These are phyloP conservation scores for Drosophila vallismaia DNA, from an alignment of 2,888 invertebrate genomes.

Conservation along the genomic window DNA sequence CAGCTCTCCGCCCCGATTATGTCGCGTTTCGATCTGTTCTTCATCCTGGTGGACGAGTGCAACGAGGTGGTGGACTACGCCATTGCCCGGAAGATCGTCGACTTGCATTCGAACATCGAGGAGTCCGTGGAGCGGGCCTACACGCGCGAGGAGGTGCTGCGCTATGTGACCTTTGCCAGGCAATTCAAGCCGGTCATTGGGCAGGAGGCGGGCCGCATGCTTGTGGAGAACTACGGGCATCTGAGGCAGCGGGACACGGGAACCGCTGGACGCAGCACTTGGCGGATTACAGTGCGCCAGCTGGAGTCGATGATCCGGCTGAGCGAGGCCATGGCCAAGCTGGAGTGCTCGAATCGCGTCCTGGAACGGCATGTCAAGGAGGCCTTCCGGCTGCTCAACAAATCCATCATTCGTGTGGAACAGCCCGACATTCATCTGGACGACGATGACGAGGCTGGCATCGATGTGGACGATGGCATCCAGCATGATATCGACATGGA, in stretches of 20 bases:
- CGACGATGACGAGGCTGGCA: slow-evolving; percentile 86
- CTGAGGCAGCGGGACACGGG: slow-evolving; percentile 93
- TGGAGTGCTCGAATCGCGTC: slow-evolving; percentile 97
- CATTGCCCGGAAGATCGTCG: slow-evolving; percentile 97
- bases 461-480: slow-evolving; percentile 83
- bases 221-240: slow-evolving; percentile 95
- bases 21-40: slow-evolving; percentile 99
- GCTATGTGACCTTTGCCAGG: slow-evolving; percentile 98
- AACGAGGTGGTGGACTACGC: slow-evolving; percentile 98
- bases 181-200: slow-evolving; percentile 96
- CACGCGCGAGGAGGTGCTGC: slow-evolving; percentile 93
- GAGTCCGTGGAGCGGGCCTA: slow-evolving; percentile 92
- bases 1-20: slow-evolving; percentile 97
- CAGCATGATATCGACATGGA: slow-evolving; percentile 86
- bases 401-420: slow-evolving; percentile 98
- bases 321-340: slow-evolving; percentile 97
- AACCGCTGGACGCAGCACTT: slow-evolving; percentile 89
- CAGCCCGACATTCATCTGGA: slow-evolving; percentile 98
- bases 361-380: slow-evolving; percentile 95
- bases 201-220: slow-evolving; percentile 91
- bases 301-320: slow-evolving; percentile 97
- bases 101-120: slow-evolving; percentile 94
- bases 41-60: slow-evolving; percentile 98
- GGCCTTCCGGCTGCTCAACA: slow-evolving; percentile 95
- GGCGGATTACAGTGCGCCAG: slow-evolving; percentile 98